Conservation (phyloP, 1,140 invertebrate genomes). For the Diorhabda sublineata region DNA sequence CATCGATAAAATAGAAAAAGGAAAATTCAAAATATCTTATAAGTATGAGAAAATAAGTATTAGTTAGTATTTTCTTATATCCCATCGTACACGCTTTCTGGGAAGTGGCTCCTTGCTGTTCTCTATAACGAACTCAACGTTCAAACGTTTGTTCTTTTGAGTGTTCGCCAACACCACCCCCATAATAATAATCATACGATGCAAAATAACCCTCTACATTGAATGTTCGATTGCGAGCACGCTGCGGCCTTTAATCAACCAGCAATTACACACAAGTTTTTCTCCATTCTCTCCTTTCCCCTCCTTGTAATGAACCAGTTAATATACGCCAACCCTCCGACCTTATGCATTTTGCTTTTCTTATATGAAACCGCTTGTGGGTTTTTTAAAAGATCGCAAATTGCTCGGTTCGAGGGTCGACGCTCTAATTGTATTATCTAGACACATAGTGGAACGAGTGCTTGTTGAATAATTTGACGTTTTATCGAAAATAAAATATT, state of each 20-base stretch:
- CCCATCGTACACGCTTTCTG: neutral
- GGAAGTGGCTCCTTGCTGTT: neutral
- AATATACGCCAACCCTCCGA: constrained; percentile 27
- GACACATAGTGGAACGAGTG: no score
- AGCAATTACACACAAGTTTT: constrained; percentile 34
- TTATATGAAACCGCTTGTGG: constrained; percentile 10
- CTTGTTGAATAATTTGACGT: no score
- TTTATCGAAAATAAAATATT: no score
- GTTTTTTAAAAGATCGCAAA: constrained; percentile 14
- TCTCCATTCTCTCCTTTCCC: constrained; percentile 20
- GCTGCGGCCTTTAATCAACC: constrained; percentile 34
- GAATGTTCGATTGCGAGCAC: constrained; percentile 20
- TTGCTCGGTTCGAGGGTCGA: constrained; percentile 7
- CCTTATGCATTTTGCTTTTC: constrained; percentile 3
- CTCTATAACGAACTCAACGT: constrained; percentile 8
- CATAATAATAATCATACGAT: constrained; percentile 27
- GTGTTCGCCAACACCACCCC: constrained; percentile 21
- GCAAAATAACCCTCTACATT: constrained; percentile 22
- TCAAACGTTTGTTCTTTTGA: constrained; percentile 33
- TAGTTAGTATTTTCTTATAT: neutral
- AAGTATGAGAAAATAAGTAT: no score
- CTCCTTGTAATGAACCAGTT: constrained; percentile 33
- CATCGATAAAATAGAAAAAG: no score
- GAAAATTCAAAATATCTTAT: no score
- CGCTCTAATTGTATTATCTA: neutral